Base-by-base conservation (phyloP, 1,140 invertebrate genomes). In the Muscidifurax raptorellus region DNA sequence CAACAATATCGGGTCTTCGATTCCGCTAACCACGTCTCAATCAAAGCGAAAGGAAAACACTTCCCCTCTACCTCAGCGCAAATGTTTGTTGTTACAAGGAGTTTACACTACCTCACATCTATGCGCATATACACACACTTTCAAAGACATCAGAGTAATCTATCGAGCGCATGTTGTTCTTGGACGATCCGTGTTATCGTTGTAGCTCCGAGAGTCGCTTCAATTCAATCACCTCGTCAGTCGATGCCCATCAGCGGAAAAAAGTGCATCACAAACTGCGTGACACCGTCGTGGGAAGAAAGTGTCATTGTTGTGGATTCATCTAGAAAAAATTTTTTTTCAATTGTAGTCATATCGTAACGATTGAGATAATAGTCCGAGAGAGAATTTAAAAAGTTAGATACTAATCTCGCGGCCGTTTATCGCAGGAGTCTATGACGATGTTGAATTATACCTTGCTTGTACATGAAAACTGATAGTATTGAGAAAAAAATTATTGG, bases 391-490 rank as follows among this genome's bases (percentile, higher is more conserved):
- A 40, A 40, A 40, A 40, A 40, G 36, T 40, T 40, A 10, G 36
- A 22, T 59, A n/a, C 18, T 18, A 59, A 59, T 59, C 52, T 18
- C 15, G 22, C 22, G n/a, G n/a, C n/a, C 4, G 52, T 22, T 72
- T 72, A 72, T 72, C 71, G 30, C 2, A 7, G 13, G 10, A 0
- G 3, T 32, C 71, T 30, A 9, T 32, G 71, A 22, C 71, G 30
- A 3, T 36, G 71, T 72, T 0, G 0, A 59, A 22, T 18, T 59
- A 30, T 18, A 71, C 71, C 30, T 72, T 32, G 28, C 69, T 36
- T 32, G 28, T 72, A 32, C 28, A 22, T 79, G 32, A 67, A 79
- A 67, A 79, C 77, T 79, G 64, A 66, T 79, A 79, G 30, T 67
- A 32, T 13, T 40, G 13, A 12, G 18, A 59, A 79, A 79, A 79